Conservation (phyloP, 2,888 invertebrate species). For the Pristionchus entomophagus region DNA sequence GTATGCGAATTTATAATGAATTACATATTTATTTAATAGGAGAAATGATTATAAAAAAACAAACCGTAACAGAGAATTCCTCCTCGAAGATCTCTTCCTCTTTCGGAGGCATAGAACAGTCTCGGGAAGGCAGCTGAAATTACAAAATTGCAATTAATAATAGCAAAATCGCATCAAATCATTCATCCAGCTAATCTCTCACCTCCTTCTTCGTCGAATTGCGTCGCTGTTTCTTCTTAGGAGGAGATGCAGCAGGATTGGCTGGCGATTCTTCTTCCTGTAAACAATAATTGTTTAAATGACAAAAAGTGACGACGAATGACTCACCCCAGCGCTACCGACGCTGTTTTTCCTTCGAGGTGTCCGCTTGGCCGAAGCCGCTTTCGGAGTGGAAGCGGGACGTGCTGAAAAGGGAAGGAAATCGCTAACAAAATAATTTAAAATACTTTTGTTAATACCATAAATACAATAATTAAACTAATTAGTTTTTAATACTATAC, state of each 20-base stretch:
- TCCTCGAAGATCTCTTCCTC: constrained; percentile 22
- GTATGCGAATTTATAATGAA: background rate
- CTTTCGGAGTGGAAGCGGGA: background rate
- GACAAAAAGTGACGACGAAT: background rate
- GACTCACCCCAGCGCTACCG: background rate
- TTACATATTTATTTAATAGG: background rate
- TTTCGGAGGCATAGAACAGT: background rate
- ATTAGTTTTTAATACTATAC: no score
- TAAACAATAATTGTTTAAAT: background rate
- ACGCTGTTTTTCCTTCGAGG: background rate
- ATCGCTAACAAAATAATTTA: background rate
- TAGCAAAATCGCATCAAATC: background rate
- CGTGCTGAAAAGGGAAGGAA: background rate
- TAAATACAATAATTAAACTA: background rate
- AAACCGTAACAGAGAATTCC: constrained; percentile 1
- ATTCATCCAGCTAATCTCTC: background rate
- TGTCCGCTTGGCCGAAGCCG: background rate
- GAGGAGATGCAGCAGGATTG: background rate
- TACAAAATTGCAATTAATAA: background rate
- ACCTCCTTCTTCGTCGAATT: constrained; percentile 20
- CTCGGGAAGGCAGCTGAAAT: background rate
- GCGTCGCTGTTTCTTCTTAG: background rate
- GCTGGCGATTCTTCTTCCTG: background rate
- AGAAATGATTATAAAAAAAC: background rate
- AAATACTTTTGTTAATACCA: no score